phyloP scores from a whole-genome alignment of 2,113 vertebrate genomes.

The Beaufortia kweichowensis region DNA sequence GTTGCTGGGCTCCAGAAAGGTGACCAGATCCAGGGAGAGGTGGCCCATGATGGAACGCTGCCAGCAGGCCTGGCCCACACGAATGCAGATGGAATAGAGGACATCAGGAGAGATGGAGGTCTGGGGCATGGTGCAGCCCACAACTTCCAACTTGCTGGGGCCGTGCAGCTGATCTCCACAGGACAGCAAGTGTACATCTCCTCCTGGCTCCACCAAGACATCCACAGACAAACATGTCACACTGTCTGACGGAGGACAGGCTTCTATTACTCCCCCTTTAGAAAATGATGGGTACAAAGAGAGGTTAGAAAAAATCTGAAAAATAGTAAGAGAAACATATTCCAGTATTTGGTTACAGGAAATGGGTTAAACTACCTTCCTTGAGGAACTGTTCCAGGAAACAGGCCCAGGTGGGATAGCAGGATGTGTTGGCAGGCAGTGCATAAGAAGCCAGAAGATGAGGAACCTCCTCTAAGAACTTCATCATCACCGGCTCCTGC shows the following conservation, averaged over 20 bases:
- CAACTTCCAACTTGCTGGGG: conserved; percentile 70
- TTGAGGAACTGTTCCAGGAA: conserved; percentile 87
- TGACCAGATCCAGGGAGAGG: conserved; percentile 82
- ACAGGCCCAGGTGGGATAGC: conserved; percentile 85
- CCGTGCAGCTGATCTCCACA: conserved; percentile 84
- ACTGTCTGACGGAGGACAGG: conserved; percentile 75
- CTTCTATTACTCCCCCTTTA: conserved; percentile 86
- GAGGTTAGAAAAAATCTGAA: not conserved
- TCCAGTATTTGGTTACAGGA: not conserved
- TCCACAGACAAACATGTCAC: conserved; percentile 84
- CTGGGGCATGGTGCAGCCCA: conserved; percentile 81
- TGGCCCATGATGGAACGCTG: conserved; percentile 76
- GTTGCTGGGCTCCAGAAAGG: conserved; percentile 76
- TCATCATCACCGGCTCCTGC: conserved; percentile 83
- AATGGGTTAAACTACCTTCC: conserved; percentile 76
- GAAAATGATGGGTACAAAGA: conserved; percentile 19
- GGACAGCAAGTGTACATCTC: conserved; percentile 75
- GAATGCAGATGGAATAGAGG: conserved; percentile 74
- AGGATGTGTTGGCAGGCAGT: conserved; percentile 81
- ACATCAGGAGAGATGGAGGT: conserved; percentile 75
- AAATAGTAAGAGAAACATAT: not conserved
- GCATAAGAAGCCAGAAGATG: conserved; percentile 84
- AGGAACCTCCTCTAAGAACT: conserved; percentile 86
- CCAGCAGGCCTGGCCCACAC: conserved; percentile 78
- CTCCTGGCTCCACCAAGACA: conserved; percentile 84